These are phyloP conservation scores for Platygyra sinensis DNA, from an alignment of 64 coral and sea anemone species.

Conservation along the genomic window DNA sequence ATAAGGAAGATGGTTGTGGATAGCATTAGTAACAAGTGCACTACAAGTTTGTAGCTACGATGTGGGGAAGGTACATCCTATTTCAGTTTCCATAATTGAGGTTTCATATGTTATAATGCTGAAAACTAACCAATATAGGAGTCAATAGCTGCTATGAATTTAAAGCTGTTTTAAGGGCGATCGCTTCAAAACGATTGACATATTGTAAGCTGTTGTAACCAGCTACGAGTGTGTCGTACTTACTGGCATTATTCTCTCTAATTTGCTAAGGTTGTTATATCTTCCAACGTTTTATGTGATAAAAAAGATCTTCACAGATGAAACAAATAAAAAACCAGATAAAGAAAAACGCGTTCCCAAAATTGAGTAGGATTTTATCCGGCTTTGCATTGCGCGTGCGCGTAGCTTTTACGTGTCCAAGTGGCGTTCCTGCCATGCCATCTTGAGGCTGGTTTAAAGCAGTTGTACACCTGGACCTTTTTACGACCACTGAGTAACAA, in stretches of 20 bases:
- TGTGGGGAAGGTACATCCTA: not conserved
- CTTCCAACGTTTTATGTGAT: not conserved
- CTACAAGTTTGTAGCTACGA: not conserved
- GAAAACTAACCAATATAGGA: not conserved
- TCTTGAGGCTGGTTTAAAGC: too few species aligned
- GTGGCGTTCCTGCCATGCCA: too few species aligned
- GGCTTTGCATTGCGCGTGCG: too few species aligned
- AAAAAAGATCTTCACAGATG: too few species aligned
- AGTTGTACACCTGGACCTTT: conserved; percentile 13
- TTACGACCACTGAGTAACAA: conserved; percentile 45
- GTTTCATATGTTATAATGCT: conserved; percentile 18
- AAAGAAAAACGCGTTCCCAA: not conserved
- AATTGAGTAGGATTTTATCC: too few species aligned
- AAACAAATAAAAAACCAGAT: too few species aligned
- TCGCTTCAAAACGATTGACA: not conserved
- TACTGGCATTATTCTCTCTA: not conserved
- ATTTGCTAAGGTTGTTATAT: not conserved
- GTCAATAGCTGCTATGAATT: conserved; percentile 22
- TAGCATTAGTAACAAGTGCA: conserved; percentile 4
- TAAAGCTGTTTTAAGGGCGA: not conserved
- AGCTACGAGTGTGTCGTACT: not conserved
- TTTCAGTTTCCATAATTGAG: not conserved
- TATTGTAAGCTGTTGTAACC: not conserved
- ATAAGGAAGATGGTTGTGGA: too few species aligned
- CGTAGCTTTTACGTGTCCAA: too few species aligned